Base-by-base conservation (phyloP, 2,888 invertebrate genomes). In the Amiota communis region DNA sequence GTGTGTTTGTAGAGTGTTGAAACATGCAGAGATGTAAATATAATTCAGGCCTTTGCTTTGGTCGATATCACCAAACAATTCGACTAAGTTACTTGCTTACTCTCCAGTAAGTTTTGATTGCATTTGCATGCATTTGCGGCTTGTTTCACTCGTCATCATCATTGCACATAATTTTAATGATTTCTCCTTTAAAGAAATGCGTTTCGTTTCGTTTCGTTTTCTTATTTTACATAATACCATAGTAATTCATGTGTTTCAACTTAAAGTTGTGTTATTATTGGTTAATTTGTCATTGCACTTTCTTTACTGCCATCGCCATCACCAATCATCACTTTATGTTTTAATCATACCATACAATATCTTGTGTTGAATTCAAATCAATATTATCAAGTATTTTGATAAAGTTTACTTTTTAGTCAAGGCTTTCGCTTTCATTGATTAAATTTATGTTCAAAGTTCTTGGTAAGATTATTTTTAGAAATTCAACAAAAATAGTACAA, bases 111-210 rank as follows among this genome's bases (percentile, higher is more conserved):
- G 36, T 36, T 51, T 51, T n/a, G n/a, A 51, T 51, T 51, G 13
- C 12, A 51, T 51, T 51, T n/a, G n/a, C 12, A 8, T 51, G 13
- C 13, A 46, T 12, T 63, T 36, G 63, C 13, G n/a, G 23, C 63
- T 13, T 46, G 23, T 63, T 63, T 63, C 63, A 36, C 36, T 51
- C 63, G 13, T 63, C 63, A 63, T 23, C 63, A 63, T 63, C 63
- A 63, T 63, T 63, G 63, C 63, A 63, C 46, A 63, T 15, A 46
- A 63, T 63, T 63, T 63, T 63, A 36, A 63, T 63, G 63, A 63
- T 63, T 63, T 63, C 63, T 63, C 63, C 63, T 63, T 63, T 63
- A 63, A 63, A 63, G 36, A 36, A 63, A 63, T 63, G 23, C 46
- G 23, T 63, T 15, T 20, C 20, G 36, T 46, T 15, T 20, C 20